Percentiles rank a stretch among this genome's conserved stretches.
Conservation (phyloP, 1,140 invertebrate genomes). For the Piezodorus guildinii region DNA sequence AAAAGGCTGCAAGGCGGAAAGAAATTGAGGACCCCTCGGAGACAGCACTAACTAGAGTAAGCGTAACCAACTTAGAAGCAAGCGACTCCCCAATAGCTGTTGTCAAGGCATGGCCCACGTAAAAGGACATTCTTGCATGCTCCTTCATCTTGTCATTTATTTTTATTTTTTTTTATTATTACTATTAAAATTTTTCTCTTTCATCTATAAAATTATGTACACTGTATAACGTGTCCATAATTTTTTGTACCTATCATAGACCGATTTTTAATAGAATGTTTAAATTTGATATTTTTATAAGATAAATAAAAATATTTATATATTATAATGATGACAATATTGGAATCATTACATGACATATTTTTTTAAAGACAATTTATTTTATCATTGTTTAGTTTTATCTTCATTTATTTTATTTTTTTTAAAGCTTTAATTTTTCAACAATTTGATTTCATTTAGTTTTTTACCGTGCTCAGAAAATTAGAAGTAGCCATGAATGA, state of each 20-base stretch:
- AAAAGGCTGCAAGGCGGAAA: constrained; percentile 13
- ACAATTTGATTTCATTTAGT: too few species aligned
- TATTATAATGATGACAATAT: too few species aligned
- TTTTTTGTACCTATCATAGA: neutral
- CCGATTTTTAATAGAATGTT: neutral
- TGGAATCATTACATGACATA: too few species aligned
- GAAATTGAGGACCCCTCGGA: constrained; percentile 2
- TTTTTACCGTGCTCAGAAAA: too few species aligned
- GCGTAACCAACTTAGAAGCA: neutral
- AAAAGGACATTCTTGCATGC: neutral
- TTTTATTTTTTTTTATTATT: neutral
- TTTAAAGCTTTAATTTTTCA: too few species aligned
- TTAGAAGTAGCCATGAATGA: too few species aligned
- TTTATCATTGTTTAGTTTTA: too few species aligned
- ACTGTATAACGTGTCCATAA: neutral
- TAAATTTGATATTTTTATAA: neutral
- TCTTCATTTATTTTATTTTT: too few species aligned
- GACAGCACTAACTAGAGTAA: constrained; percentile 18
- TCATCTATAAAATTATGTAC: neutral
- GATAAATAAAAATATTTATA: neutral
- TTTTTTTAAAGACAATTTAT: too few species aligned
- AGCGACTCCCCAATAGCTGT: constrained; percentile 16
- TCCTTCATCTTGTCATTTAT: neutral
- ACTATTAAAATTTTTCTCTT: neutral
- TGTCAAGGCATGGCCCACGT: constrained; percentile 18